Evolutionary conservation across 2,113 vertebrate species (phyloP).

Genomic region (Ancistrus triradiatus): DNA sequence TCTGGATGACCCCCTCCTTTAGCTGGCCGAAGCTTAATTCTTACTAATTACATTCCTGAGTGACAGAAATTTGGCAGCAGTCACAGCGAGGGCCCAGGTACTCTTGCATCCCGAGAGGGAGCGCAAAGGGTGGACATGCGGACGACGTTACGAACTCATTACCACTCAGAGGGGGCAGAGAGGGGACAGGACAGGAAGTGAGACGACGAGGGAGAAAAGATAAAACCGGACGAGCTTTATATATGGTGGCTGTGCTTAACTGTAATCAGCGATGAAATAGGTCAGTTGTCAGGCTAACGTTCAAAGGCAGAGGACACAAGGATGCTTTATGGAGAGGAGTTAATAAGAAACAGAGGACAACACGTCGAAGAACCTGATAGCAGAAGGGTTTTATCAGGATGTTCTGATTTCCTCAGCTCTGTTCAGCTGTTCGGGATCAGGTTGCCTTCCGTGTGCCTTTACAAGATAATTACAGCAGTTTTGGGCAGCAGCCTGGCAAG

Average conservation of each 20-base stretch:
- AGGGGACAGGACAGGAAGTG: neutral
- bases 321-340: neutral
- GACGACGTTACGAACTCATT: conserved; percentile 67
- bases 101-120: conserved; percentile 52
- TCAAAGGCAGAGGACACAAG: neutral
- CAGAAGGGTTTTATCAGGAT: conserved; percentile 45
- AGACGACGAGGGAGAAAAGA: too few species aligned
- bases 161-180: conserved; percentile 32
- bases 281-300: neutral
- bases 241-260: too few species aligned
- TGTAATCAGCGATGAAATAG: too few species aligned
- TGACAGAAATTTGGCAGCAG: conserved; percentile 89
- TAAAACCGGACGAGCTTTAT: too few species aligned
- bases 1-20: conserved; percentile 78
- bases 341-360: neutral
- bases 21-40: conserved; percentile 83
- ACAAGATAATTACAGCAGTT: conserved; percentile 70
- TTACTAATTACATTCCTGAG: conserved; percentile 78
- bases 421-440: conserved; percentile 59
- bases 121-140: conserved; percentile 24
- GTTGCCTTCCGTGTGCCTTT: conserved; percentile 69
- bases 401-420: conserved; percentile 42
- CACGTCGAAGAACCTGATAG: neutral
- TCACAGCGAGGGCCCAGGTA: conserved; percentile 69
- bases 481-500: conserved; percentile 43